Percentiles rank a stretch among this genome's conserved stretches.
phyloP scores from a whole-genome alignment of 2,888 invertebrate species.

The Thera britannica region DNA sequence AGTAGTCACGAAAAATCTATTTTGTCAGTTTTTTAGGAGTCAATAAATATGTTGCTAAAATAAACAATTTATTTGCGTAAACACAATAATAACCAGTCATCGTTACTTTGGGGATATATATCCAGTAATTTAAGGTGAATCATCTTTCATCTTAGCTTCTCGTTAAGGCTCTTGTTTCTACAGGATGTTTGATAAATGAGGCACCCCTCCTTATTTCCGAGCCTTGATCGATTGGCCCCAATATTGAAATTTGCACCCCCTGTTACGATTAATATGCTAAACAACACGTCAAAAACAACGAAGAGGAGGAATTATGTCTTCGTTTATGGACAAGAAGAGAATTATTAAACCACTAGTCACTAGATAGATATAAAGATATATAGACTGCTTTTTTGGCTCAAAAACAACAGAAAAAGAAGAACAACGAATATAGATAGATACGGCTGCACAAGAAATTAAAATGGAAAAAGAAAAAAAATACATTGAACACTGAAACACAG shows the following conservation, averaged over 20 bases:
- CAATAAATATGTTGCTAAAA: too few relatives aligned
- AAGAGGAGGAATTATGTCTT: conserved; percentile 9
- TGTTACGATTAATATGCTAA: conserved; percentile 29
- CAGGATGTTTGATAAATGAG: conserved; percentile 49
- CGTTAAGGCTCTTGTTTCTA: conserved; percentile 35
- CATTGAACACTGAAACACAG: too few relatives aligned
- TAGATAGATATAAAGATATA: too few relatives aligned
- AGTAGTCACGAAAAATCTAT: too few relatives aligned
- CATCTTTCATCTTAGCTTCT: conserved; percentile 31
- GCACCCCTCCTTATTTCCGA: conserved; percentile 43
- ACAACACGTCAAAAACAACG: conserved; percentile 9
- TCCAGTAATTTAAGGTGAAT: conserved; percentile 26
- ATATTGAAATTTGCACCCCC: conserved; percentile 46
- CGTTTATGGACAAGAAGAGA: background rate
- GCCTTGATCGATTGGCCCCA: conserved; percentile 46
- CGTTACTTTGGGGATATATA: conserved; percentile 20
- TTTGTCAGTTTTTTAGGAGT: too few relatives aligned
- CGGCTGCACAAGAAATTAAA: too few relatives aligned
- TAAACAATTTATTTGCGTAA: too few relatives aligned
- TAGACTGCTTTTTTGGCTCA: too few relatives aligned
- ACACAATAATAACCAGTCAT: background rate
- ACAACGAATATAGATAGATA: too few relatives aligned
- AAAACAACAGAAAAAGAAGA: too few relatives aligned
- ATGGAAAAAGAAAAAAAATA: too few relatives aligned
- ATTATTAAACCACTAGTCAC: too few relatives aligned